Percentiles rank a stretch among this genome's conserved stretches.
Conservation (phyloP, 1,140 invertebrate genomes). For the Parasteatoda tepidariorum region DNA sequence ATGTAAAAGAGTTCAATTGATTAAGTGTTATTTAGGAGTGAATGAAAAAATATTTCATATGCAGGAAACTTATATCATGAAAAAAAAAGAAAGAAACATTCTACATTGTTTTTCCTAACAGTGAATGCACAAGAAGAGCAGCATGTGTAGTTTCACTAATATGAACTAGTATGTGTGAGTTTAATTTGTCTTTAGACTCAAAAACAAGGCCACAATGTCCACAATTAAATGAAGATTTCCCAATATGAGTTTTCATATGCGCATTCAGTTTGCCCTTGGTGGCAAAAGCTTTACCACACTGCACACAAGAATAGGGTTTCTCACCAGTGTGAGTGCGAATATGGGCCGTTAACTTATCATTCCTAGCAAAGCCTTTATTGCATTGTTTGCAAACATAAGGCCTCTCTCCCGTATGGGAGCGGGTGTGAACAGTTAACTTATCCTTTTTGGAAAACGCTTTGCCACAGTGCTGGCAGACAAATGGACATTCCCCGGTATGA, state of each 20-base stretch:
- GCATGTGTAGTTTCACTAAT: constrained; percentile 50
- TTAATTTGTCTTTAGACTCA: constrained; percentile 74
- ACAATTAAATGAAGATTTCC: constrained; percentile 73
- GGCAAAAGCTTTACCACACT: constrained; percentile 72
- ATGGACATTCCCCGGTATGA: constrained; percentile 80
- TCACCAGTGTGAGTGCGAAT: constrained; percentile 69
- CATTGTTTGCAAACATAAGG: constrained; percentile 70
- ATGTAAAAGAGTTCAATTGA: no score
- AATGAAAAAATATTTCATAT: background rate
- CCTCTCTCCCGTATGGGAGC: constrained; percentile 68
- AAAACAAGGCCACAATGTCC: constrained; percentile 73
- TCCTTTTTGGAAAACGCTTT: constrained; percentile 72
- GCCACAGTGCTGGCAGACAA: constrained; percentile 76
- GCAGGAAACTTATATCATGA: background rate
- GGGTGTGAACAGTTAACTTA: constrained; percentile 75
- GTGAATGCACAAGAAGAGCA: constrained; percentile 43
- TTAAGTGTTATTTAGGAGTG: no score
- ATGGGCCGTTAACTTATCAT: constrained; percentile 71
- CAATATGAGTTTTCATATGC: constrained; percentile 73
- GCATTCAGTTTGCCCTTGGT: constrained; percentile 74
- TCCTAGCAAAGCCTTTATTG: constrained; percentile 75
- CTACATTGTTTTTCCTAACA: constrained; percentile 46
- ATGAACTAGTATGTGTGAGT: constrained; percentile 42
- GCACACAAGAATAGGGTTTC: constrained; percentile 68
- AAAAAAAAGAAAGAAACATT: background rate